A percentile compares a stretch with the other conserved stretches of the same genome.
Evolutionary conservation across 1,140 invertebrate species (phyloP).

Genomic region (Adelges cooleyi): DNA sequence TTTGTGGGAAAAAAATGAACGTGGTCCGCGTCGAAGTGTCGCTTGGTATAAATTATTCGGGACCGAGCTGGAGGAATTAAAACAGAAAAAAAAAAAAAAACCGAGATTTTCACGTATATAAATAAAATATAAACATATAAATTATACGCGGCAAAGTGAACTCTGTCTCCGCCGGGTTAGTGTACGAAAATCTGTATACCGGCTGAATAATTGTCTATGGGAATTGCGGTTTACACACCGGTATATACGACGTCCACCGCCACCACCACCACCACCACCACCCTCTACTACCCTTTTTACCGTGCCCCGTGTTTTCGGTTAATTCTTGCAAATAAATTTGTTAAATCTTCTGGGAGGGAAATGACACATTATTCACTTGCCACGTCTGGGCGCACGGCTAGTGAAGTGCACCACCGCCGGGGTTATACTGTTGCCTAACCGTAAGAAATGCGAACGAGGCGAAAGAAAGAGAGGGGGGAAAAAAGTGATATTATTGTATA

Average conservation of each 20-base stretch:
- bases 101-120: background rate
- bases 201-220: conserved; percentile 20
- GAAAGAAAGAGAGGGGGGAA: too few relatives aligned
- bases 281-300: too few relatives aligned
- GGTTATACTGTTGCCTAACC: too few relatives aligned
- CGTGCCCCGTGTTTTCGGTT: conserved; percentile 1
- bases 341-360: conserved; percentile 23
- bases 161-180: background rate
- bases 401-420: too few relatives aligned
- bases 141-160: too few relatives aligned
- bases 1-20: too few relatives aligned
- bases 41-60: conserved; percentile 19
- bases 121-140: background rate
- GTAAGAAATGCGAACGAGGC: too few relatives aligned
- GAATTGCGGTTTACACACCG: conserved; percentile 21
- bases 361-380: conserved; percentile 22
- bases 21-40: background rate
- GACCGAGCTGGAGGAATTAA: conserved; percentile 22
- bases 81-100: too few relatives aligned
- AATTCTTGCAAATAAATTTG: conserved; percentile 25
- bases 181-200: background rate
- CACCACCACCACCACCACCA: too few relatives aligned
- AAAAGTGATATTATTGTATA: too few relatives aligned
- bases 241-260: background rate
- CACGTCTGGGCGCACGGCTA: background rate